phyloP scores from a whole-genome alignment of 2,888 invertebrate genomes.

The Dolichopus griseipennis region DNA sequence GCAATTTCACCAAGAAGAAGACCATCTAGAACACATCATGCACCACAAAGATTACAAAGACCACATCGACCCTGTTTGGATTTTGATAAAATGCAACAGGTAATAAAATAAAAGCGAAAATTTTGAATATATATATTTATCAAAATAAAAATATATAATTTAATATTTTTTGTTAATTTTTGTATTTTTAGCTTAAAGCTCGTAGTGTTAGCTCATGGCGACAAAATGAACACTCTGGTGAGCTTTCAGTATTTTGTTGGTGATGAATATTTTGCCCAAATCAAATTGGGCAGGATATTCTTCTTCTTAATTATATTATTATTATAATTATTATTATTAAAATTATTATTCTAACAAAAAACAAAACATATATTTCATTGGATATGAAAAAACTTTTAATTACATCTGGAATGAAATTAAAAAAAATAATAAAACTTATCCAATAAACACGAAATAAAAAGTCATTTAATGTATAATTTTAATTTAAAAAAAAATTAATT shows the following conservation, averaged over 20 bases:
- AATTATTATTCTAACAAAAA: background rate
- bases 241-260: slow-evolving; percentile 74
- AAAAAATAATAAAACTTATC: background rate
- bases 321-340: background rate
- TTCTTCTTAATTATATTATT: background rate
- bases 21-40: slow-evolving; percentile 49
- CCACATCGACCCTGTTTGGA: slow-evolving; percentile 82
- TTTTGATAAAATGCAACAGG: slow-evolving; percentile 96
- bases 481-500: too few species aligned
- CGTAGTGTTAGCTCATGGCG: slow-evolving; percentile 69
- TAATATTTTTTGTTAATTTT: slow-evolving; percentile 26
- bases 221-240: slow-evolving; percentile 61
- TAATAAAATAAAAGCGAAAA: slow-evolving; percentile 41
- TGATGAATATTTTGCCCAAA: slow-evolving; percentile 44
- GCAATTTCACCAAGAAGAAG: slow-evolving; percentile 52
- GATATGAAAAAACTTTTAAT: background rate
- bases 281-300: background rate
- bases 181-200: slow-evolving; percentile 67
- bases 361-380: background rate
- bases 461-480: background rate
- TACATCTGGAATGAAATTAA: slow-evolving; percentile 1
- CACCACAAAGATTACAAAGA: slow-evolving; percentile 48
- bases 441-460: background rate
- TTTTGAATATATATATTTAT: too few species aligned
- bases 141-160: background rate